Percentiles rank a stretch among this genome's conserved stretches.
Conservation (phyloP, 2,113 vertebrate species). For the Rhodinocichla rosea region DNA sequence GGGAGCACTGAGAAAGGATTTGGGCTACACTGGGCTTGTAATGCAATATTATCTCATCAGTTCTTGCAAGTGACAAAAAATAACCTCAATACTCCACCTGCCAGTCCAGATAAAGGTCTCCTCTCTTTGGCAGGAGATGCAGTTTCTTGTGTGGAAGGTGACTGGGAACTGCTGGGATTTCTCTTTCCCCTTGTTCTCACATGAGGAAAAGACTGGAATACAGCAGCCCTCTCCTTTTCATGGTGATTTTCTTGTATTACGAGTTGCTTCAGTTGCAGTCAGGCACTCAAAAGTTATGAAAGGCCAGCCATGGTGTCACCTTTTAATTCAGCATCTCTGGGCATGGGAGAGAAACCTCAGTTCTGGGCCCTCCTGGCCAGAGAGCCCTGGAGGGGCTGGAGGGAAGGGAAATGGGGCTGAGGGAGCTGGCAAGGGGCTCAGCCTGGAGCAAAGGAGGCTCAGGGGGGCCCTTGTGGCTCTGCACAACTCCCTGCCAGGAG, state of each 20-base stretch:
- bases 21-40: neutral
- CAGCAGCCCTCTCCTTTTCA: neutral
- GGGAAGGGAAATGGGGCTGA: neutral
- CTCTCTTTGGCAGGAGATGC: neutral
- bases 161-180: neutral
- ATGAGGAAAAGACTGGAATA: neutral
- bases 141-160: neutral
- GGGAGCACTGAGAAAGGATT: neutral
- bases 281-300: neutral
- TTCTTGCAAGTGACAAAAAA: neutral
- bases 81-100: neutral
- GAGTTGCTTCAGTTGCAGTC: neutral
- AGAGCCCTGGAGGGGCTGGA: neutral
- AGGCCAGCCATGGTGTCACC: neutral
- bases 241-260: fast-evolving
- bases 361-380: fast-evolving
- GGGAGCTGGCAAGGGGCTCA: neutral
- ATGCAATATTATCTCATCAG: neutral
- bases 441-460: neutral
- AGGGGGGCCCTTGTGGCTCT: neutral
- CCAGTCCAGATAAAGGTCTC: neutral
- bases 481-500: neutral
- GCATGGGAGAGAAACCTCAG: neutral
- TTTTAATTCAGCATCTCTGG: neutral
- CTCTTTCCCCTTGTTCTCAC: neutral